Percentiles rank a stretch among this genome's conserved stretches.
These are phyloP conservation scores for Drosophila guanche DNA, from an alignment of 1,140 invertebrate species.

Conservation along the genomic window DNA sequence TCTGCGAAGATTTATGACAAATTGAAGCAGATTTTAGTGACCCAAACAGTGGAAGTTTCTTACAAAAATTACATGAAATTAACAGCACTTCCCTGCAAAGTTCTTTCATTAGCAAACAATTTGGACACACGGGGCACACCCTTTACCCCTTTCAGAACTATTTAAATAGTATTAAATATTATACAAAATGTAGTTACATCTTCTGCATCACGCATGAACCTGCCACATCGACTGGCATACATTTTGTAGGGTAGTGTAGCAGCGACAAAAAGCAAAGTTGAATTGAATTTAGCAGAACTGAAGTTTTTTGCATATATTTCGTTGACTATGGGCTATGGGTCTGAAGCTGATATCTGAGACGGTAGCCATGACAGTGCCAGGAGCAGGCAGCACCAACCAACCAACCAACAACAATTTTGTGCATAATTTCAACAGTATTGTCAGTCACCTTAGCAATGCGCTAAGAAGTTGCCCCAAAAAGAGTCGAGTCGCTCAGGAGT, in stretches of 20 bases:
- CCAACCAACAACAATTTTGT: neutral
- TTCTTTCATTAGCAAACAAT: too few species aligned
- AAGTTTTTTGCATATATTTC: constrained; percentile 58
- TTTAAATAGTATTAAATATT: neutral
- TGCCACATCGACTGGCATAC: neutral
- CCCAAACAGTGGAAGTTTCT: too few species aligned
- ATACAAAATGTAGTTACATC: too few species aligned
- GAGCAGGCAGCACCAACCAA: neutral
- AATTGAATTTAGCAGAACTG: constrained; percentile 51
- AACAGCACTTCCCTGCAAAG: too few species aligned
- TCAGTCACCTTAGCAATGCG: constrained; percentile 65
- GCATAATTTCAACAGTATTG: constrained; percentile 51
- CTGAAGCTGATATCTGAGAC: constrained; percentile 48
- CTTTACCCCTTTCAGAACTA: neutral
- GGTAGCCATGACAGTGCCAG: constrained; percentile 45
- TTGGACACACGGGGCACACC: too few species aligned
- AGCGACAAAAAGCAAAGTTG: constrained; percentile 47
- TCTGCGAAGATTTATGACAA: too few species aligned
- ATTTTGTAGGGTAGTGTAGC: constrained; percentile 10
- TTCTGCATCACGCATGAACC: neutral
- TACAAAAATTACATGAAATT: too few species aligned
- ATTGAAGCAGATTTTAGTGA: too few species aligned
- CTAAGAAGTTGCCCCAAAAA: constrained; percentile 26
- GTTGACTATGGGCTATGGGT: constrained; percentile 44
- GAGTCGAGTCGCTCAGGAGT: constrained; percentile 1